These are phyloP conservation scores for Hypomesus transpacificus DNA, from an alignment of 2,113 vertebrate genomes.

Conservation along the genomic window DNA sequence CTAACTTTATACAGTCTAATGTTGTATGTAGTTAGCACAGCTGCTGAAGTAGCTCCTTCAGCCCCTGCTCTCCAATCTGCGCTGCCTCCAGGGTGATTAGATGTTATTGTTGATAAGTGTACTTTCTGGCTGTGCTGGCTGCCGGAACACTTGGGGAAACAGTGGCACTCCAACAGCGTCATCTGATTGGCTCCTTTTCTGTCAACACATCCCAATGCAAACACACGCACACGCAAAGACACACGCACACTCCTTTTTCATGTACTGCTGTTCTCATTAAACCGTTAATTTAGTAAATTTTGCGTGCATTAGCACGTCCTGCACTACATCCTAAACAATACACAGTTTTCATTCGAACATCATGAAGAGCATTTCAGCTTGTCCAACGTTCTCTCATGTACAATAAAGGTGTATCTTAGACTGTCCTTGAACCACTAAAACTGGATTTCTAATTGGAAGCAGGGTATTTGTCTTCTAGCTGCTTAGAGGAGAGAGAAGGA, in stretches of 20 bases:
- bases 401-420: not conserved
- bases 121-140: not conserved
- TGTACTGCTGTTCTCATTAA: not conserved
- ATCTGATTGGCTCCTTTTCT: not conserved
- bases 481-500: not conserved
- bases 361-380: too few relatives aligned
- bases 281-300: not conserved
- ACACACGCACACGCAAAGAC: constrained; percentile 7
- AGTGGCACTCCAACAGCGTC: not conserved
- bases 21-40: too few relatives aligned
- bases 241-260: not conserved
- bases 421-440: constrained; percentile 10
- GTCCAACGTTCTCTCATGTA: not conserved
- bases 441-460: not conserved
- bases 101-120: too few relatives aligned
- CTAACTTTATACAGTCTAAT: too few relatives aligned
- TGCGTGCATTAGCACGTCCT: not conserved
- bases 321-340: too few relatives aligned
- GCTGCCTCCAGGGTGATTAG: too few relatives aligned
- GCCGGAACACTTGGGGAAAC: constrained; percentile 1
- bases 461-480: constrained; percentile 8
- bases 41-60: too few relatives aligned
- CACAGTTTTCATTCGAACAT: too few relatives aligned
- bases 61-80: too few relatives aligned
- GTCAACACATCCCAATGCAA: not conserved